Base-by-base conservation (phyloP, 2,113 vertebrate genomes). In the Passer domesticus region DNA sequence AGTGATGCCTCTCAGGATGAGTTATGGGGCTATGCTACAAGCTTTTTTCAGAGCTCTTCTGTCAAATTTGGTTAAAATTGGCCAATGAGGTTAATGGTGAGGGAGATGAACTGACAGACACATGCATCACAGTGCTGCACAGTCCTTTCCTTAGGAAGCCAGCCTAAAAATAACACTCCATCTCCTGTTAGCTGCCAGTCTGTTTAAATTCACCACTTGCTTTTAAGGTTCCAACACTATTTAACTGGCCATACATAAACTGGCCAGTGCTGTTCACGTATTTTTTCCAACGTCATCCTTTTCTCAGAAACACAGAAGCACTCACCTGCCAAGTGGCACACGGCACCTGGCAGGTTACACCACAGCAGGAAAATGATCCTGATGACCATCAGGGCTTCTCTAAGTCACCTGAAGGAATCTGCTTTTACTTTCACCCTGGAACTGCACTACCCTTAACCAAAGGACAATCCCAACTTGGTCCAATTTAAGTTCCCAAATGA, bases 131-230 rank as follows among this genome's bases (percentile, higher is more conserved):
- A 0, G 50, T 66, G 68, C 63, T 27, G 62, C 63, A 73, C 28
- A 69, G 60, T 37, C 60, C 63, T 62, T 58, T 95, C 70, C 63
- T 90, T 73, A 50, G 67, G 58, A 80, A 87, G 81, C 3, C 50
- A 69, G 81, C 23, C 70, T 95, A 94, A 95, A 97, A 95, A 79
- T 92, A 96, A 79, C 68, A 37, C 41, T 78, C 62, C 25, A 28
- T 79, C 91, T 91, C 83, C 60, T 30, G 43, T 73, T 87, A 30
- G 66, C 87, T 92, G 66, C 56, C 87, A 87, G 60, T 37, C 68
- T 83, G 23, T 12, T 90, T 59, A 86, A 93, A 90, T 70, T 74
- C 83, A 83, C 18, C 80, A 8, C 17, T 87, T 52, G 52, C 76
- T 93, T 90, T 88, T 44, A 72, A 43, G 33, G 70, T 35, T 81